Evolutionary conservation across 2,113 vertebrate species (phyloP).

Genomic region (Bufo gargarizans): DNA sequence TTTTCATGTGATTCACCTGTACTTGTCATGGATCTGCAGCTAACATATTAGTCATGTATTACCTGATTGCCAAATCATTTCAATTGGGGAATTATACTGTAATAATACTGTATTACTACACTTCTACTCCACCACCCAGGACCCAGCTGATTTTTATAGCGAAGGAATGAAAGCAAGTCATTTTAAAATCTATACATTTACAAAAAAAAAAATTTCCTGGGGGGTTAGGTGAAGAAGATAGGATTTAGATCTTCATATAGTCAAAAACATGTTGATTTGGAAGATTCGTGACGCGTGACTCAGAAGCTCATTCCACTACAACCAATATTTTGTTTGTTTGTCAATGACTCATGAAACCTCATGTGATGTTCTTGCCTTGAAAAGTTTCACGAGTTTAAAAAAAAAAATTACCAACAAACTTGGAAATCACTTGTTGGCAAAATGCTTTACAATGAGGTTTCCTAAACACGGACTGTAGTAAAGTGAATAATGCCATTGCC

Average conservation of each 20-base stretch:
- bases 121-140: too few relatives aligned
- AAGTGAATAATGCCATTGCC: neutral
- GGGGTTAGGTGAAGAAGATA: neutral
- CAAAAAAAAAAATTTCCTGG: neutral
- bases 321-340: neutral
- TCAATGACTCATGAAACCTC: neutral
- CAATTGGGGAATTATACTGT: too few relatives aligned
- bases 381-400: neutral
- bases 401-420: neutral
- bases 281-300: neutral
- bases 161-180: neutral
- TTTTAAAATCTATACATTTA: neutral
- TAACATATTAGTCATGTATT: too few relatives aligned
- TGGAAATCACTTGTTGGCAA: conserved; percentile 3
- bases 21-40: too few relatives aligned
- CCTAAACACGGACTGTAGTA: conserved; percentile 13
- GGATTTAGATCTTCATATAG: neutral
- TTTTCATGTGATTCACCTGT: too few relatives aligned
- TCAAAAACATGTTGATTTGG: neutral
- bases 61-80: too few relatives aligned
- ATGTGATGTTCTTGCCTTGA: neutral
- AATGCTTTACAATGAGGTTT: conserved; percentile 16
- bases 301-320: neutral
- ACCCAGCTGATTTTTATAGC: too few relatives aligned
- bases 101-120: too few relatives aligned